These are phyloP conservation scores for Platichthys flesus DNA, from an alignment of 2,113 vertebrate genomes.

Conservation along the genomic window DNA sequence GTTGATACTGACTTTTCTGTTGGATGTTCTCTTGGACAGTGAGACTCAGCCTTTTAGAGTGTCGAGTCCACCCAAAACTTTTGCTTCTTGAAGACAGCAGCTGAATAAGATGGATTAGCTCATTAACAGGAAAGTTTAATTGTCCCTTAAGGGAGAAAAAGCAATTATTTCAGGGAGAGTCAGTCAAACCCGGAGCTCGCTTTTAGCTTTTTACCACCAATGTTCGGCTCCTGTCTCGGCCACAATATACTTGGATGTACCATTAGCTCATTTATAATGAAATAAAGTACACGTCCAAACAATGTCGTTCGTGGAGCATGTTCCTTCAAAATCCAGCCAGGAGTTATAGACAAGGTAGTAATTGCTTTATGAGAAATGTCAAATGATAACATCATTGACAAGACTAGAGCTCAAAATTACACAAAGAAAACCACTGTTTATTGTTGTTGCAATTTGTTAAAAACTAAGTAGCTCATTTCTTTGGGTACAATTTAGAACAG, in stretches of 20 bases:
- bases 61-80: background rate
- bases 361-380: background rate
- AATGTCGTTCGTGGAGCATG: background rate
- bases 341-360: too few species aligned
- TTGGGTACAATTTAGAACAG: too few species aligned
- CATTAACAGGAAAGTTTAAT: conserved; percentile 38
- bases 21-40: conserved; percentile 5
- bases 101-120: conserved; percentile 15
- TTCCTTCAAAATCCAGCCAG: background rate
- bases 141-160: background rate
- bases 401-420: background rate
- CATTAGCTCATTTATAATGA: background rate
- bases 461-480: too few species aligned
- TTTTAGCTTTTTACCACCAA: conserved; percentile 12
- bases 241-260: background rate
- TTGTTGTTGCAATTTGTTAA: too few species aligned
- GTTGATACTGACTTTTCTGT: conserved; percentile 26
- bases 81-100: conserved; percentile 1
- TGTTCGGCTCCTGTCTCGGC: background rate
- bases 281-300: background rate
- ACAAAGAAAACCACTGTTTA: background rate
- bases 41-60: background rate
- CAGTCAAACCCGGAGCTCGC: too few species aligned
- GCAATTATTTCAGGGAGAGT: conserved; percentile 13
- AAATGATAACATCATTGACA: background rate